Conservation (phyloP, 2,797 vertebrate genomes). For the Aphelocoma californica region DNA sequence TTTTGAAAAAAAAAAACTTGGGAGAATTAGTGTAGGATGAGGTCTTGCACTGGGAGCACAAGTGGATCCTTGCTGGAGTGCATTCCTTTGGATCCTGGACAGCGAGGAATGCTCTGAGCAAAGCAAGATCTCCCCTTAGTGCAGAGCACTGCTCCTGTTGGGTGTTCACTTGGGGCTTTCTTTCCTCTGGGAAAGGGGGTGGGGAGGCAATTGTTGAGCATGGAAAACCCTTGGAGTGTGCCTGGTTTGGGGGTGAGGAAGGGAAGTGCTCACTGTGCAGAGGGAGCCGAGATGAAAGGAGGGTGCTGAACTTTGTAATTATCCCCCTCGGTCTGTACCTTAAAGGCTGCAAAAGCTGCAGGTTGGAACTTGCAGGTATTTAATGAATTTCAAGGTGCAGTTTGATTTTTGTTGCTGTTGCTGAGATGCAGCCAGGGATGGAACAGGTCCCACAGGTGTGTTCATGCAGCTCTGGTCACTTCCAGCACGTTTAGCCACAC, state of each 20-base stretch:
- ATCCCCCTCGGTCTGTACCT: background rate
- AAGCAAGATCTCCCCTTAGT: background rate
- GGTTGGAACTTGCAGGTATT: background rate
- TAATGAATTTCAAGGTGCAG: background rate
- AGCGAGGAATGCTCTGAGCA: background rate
- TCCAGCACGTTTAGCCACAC: background rate
- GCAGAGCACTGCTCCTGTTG: background rate
- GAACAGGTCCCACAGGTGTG: background rate
- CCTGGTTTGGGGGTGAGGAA: background rate
- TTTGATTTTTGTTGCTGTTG: background rate
- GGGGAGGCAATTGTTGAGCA: background rate
- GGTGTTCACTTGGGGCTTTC: background rate
- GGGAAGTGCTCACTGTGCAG: background rate
- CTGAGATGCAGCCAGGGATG: background rate
- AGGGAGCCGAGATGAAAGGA: background rate
- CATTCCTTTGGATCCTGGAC: background rate
- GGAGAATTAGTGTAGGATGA: background rate
- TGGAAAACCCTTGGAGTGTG: background rate
- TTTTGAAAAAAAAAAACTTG: background rate
- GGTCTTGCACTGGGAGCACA: background rate
- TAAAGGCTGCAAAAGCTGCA: background rate
- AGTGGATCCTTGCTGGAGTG: background rate
- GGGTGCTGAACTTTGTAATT: background rate
- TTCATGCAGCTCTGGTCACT: background rate
- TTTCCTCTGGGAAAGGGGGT: background rate